Evolutionary conservation across 2,113 vertebrate genomes (phyloP), one percentile per base, ranked within the genome.

Genomic region (Cavia aperea): DNA sequence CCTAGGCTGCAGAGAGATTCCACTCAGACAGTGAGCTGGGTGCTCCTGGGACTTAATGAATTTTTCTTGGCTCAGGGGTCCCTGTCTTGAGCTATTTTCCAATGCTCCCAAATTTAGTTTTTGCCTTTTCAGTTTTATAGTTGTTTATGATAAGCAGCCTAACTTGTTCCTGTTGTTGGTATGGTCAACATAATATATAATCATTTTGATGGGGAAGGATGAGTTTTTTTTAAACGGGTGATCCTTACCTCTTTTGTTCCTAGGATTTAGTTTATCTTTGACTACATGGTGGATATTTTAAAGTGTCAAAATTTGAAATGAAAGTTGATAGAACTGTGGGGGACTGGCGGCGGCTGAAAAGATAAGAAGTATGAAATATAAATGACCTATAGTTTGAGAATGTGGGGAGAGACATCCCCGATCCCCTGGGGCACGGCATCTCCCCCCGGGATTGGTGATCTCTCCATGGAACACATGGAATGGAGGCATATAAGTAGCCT

Each of bases 201-300:
- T 82, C 79, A 93, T 92, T 81, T 29, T 54, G 43, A 81, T 93
- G 18, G 81, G 14, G 31, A 84, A 51, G 43, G 14, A 24, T 86
- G 33, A 81, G 21, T 88, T 93, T 94, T 91, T 88, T 91, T 94
- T 95, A 94, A 91, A 56, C n/a, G 75, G 58, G 51, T 43, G 6
- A 92, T 94, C 89, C 51, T 90, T 88, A 65, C 24, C 39, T 92
- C 11, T 62, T 0, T 79, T 85, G 91, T 86, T 24, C 21, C 65
- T 5, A 83, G n/a, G 19, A 88, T 94, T 83, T 68, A 63, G 16
- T 94, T 92, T 83, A 31, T 65, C 8, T 92, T 92, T 92, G 12
- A 11, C 43, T 94, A 29, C 63, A n/a, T 91, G n/a, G 49, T 92
- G 75, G 39, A 54, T 78, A 85, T 73, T 94, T 91, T 92, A 90